A percentile compares a stretch with the other conserved stretches of the same genome.
Conservation (phyloP, 2,113 vertebrate species). For the Urocolius indicus region DNA sequence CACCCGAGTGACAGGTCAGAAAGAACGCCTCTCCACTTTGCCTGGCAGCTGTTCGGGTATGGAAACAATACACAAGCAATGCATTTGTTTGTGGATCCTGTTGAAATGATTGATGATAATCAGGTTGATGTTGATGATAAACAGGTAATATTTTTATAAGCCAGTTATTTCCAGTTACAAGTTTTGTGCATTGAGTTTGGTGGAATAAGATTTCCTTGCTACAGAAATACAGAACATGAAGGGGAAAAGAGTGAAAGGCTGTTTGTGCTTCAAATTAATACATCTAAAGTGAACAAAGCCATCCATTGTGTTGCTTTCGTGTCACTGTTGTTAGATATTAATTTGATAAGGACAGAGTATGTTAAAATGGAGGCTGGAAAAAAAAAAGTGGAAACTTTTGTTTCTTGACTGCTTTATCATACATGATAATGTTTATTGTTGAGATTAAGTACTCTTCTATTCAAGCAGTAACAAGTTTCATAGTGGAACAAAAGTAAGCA, state of each 20-base stretch:
- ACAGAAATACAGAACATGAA: background rate
- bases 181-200: background rate
- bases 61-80: background rate
- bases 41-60: background rate
- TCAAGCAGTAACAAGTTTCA: constrained; percentile 68
- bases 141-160: background rate
- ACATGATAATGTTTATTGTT: constrained; percentile 65
- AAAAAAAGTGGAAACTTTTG: constrained; percentile 3
- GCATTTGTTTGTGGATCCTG: background rate
- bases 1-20: background rate
- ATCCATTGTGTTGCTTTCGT: constrained; percentile 39
- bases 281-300: constrained; percentile 44
- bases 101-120: background rate
- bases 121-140: background rate
- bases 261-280: constrained; percentile 28
- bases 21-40: background rate
- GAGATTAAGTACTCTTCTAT: constrained; percentile 65
- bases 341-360: constrained; percentile 58
- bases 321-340: constrained; percentile 55
- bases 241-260: background rate
- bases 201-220: background rate
- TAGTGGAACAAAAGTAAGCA: constrained; percentile 62
- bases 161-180: background rate
- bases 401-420: constrained; percentile 46
- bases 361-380: constrained; percentile 34